These are phyloP conservation scores for Plusia festucae DNA, from an alignment of 2,888 invertebrate species.

Conservation along the genomic window DNA sequence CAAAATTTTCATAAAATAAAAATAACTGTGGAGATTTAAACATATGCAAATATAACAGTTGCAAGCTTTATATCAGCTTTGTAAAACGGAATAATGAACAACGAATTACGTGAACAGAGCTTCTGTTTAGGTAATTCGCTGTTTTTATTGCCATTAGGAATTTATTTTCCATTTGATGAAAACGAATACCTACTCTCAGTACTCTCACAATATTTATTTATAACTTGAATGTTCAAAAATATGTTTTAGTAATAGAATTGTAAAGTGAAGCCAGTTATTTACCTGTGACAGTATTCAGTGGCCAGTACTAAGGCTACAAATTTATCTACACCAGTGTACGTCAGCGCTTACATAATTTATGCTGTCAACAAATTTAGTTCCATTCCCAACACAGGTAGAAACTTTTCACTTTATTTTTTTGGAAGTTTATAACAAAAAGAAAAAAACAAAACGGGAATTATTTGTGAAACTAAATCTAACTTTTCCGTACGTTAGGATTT, in stretches of 20 bases:
- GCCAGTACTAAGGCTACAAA: background rate
- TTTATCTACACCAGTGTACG: background rate
- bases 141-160: background rate
- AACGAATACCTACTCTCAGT: background rate
- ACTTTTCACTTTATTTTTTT: background rate
- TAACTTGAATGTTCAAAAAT: too few species aligned
- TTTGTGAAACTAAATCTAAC: background rate
- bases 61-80: background rate
- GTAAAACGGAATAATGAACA: background rate
- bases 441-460: background rate
- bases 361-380: slow-evolving; percentile 4
- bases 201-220: too few species aligned
- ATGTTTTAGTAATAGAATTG: background rate
- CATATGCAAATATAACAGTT: background rate
- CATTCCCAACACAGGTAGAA: background rate
- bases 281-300: background rate
- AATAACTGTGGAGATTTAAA: background rate
- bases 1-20: slow-evolving; percentile 2
- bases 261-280: background rate
- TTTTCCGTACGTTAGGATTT: background rate
- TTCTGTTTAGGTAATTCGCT: background rate
- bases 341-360: background rate
- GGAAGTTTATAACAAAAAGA: background rate
- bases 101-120: too few species aligned
- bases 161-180: background rate